phyloP scores from a whole-genome alignment of 2,797 vertebrate species.

The Intellagama lesueurii region DNA sequence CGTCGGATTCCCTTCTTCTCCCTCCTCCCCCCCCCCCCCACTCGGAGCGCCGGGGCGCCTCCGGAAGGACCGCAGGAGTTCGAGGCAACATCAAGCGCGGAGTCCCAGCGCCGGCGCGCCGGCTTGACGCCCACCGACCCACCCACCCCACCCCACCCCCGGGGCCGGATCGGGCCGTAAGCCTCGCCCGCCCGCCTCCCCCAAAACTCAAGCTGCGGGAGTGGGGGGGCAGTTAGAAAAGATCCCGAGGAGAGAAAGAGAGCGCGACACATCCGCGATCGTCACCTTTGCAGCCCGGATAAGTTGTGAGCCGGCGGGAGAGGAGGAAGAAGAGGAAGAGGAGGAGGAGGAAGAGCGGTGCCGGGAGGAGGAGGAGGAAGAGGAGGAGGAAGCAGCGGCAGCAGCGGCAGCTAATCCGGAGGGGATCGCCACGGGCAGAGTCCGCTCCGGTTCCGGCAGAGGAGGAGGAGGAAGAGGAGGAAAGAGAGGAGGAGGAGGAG shows the following conservation, averaged over 20 bases:
- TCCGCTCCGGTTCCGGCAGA: not conserved
- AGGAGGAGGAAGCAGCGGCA: not conserved
- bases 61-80: no score
- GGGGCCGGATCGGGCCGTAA: no score
- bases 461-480: not conserved
- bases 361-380: not conserved
- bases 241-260: not conserved
- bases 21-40: no score
- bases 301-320: constrained; percentile 66
- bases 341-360: not conserved
- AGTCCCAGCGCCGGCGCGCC: no score
- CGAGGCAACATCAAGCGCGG: no score
- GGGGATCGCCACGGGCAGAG: not conserved
- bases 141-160: no score
- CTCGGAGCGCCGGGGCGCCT: no score
- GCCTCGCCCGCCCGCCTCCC: no score
- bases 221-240: constrained; percentile 12
- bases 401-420: not conserved
- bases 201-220: no score
- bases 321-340: constrained; percentile 21
- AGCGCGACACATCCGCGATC: not conserved
- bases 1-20: no score
- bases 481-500: not conserved
- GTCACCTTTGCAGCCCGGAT: constrained; percentile 41
- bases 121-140: no score